Conservation (phyloP, 1,140 invertebrate species). For the Sycophila sp. region DNA sequence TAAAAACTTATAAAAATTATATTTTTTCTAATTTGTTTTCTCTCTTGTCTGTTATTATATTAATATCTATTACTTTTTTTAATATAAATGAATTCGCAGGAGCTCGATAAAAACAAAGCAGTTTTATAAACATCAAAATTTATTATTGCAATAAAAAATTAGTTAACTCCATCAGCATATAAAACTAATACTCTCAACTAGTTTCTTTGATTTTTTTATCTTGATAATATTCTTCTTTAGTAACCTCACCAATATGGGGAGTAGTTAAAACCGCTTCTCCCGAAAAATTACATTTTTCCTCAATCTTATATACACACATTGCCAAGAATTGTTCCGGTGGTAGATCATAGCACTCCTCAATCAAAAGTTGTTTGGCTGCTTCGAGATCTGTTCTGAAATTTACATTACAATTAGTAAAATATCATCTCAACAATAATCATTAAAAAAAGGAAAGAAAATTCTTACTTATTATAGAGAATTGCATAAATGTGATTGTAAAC, state of each 20-base stretch:
- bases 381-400: conserved; percentile 35
- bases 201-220: neutral
- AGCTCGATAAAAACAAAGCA: neutral
- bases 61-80: conserved; percentile 30
- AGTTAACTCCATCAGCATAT: conserved; percentile 12
- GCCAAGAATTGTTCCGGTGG: conserved; percentile 45
- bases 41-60: neutral
- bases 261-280: conserved; percentile 52
- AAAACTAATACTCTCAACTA: neutral
- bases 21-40: neutral
- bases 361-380: conserved; percentile 47
- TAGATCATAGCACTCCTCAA: conserved; percentile 33
- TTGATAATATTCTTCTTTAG: neutral
- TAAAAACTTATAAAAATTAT: conserved; percentile 10
- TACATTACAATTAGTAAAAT: too few species aligned
- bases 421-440: neutral
- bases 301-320: conserved; percentile 56
- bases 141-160: conserved; percentile 30
- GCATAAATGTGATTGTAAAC: conserved; percentile 69
- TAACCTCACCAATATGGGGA: neutral
- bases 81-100: conserved; percentile 40
- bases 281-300: conserved; percentile 51
- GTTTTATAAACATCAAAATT: neutral
- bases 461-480: conserved; percentile 69
- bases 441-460: too few species aligned